Percentiles rank a stretch among this genome's conserved stretches.
Evolutionary conservation across 2,888 invertebrate genomes (phyloP).

Genomic region (Agriopis leucophaearia): DNA sequence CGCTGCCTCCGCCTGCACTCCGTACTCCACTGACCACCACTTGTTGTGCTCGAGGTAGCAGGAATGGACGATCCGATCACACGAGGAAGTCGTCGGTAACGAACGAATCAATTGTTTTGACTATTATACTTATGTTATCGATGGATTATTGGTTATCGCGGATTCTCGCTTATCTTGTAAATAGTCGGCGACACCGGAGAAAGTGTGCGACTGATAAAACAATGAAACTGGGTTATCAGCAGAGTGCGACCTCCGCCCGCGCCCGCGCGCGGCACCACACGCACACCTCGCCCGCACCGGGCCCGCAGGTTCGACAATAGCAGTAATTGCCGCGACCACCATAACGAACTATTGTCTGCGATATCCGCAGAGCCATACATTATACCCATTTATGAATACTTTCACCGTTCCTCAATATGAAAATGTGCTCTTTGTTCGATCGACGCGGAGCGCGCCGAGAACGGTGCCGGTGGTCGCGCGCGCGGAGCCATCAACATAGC

Average conservation of each 20-base stretch:
- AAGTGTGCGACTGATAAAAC: slow-evolving; percentile 41
- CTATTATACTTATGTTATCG: slow-evolving; percentile 22
- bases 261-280: neutral
- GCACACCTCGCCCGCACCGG: neutral
- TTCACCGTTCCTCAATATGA: slow-evolving; percentile 42
- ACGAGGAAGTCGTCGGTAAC: neutral
- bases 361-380: slow-evolving; percentile 18
- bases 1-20: neutral
- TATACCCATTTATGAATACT: slow-evolving; percentile 34
- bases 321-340: slow-evolving; percentile 19
- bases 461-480: slow-evolving; percentile 18
- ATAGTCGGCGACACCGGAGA: slow-evolving; percentile 30
- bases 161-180: slow-evolving; percentile 36
- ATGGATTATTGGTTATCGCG: slow-evolving; percentile 26
- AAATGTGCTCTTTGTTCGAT: slow-evolving; percentile 36
- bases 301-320: slow-evolving; percentile 8
- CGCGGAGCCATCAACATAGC: slow-evolving; percentile 33
- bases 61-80: slow-evolving; percentile 13
- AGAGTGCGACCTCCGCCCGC: slow-evolving; percentile 40
- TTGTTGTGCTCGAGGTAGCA: neutral
- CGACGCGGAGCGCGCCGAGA: slow-evolving; percentile 26
- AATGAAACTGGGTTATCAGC: slow-evolving; percentile 43
- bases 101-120: slow-evolving; percentile 16
- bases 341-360: slow-evolving; percentile 28
- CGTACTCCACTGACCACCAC: neutral